phyloP scores from a whole-genome alignment of 2,797 vertebrate genomes.

The Galago senegalensis region DNA sequence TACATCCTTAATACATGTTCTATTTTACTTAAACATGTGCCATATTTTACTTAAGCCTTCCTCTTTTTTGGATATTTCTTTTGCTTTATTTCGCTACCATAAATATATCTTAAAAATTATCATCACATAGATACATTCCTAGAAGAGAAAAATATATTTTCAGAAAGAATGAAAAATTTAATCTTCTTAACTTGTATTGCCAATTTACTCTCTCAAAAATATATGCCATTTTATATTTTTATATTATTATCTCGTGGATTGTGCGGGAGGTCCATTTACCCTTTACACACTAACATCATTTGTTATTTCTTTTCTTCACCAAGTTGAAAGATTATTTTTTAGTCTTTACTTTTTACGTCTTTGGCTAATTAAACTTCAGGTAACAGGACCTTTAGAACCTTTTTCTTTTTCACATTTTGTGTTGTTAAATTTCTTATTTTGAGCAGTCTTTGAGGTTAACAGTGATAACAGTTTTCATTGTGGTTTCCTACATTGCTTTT shows the following conservation, averaged over 20 bases:
- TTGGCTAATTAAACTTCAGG: background rate
- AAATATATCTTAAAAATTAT: constrained; percentile 34
- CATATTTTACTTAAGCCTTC: background rate
- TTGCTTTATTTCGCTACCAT: background rate
- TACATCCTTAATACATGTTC: too few relatives aligned
- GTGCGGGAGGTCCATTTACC: background rate
- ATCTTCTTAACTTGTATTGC: background rate
- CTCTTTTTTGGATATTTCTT: background rate
- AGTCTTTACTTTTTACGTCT: background rate
- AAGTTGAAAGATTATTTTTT: background rate
- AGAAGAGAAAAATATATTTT: background rate
- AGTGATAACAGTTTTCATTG: background rate
- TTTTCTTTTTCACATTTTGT: background rate
- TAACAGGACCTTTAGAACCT: background rate
- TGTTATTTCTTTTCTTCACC: background rate
- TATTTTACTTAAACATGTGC: background rate
- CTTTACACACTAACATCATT: background rate
- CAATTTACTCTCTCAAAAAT: background rate
- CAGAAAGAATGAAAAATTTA: background rate
- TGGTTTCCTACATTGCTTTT: constrained; percentile 20
- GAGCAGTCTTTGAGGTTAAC: background rate
- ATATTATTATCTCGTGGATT: background rate
- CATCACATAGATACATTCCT: background rate
- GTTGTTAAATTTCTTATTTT: background rate
- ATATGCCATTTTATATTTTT: background rate